These are phyloP conservation scores for Hemichromis elongatus DNA, from an alignment of 2,113 vertebrate species.

Conservation along the genomic window DNA sequence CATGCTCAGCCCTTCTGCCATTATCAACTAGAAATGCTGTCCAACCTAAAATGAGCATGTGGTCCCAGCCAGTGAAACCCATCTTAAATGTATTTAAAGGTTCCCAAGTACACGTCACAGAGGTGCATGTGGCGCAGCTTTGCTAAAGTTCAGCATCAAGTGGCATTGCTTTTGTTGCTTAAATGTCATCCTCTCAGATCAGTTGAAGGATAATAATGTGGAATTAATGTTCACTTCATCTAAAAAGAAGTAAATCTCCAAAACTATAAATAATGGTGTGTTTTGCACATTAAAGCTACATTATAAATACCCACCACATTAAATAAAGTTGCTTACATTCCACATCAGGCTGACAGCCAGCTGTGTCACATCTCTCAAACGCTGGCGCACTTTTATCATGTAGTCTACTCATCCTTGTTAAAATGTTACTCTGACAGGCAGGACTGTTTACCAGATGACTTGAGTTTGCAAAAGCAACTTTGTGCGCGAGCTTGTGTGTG, in stretches of 20 bases:
- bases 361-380: background rate
- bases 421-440: background rate
- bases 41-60: background rate
- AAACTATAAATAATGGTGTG: background rate
- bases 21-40: background rate
- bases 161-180: background rate
- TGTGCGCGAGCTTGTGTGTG: fast-evolving
- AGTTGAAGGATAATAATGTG: background rate
- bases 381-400: background rate
- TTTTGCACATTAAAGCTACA: background rate
- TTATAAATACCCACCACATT: background rate
- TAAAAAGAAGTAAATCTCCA: background rate
- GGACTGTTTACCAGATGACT: background rate
- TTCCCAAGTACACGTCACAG: background rate
- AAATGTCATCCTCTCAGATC: background rate
- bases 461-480: background rate
- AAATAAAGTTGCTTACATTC: background rate
- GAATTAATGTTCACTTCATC: background rate
- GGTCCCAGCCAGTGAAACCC: background rate
- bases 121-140: background rate
- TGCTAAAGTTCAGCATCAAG: background rate
- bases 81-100: background rate
- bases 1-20: fast-evolving
- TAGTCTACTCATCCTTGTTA: background rate
- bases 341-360: background rate